phyloP scores from a whole-genome alignment of 2,797 vertebrate species.

The Acipenser oxyrinchus region DNA sequence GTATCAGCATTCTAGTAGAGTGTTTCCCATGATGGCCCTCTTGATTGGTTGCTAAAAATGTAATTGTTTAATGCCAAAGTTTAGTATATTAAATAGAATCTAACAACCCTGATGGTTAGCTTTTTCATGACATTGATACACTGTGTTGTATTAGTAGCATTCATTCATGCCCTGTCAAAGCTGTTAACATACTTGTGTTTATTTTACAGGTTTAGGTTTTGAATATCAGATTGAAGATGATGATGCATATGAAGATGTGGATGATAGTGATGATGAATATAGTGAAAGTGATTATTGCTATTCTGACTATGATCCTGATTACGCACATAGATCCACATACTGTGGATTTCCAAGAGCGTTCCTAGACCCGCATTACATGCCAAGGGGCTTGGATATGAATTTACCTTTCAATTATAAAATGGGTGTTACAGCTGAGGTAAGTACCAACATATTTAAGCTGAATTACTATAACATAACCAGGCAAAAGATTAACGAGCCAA shows the following conservation, averaged over 20 bases:
- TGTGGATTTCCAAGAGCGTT: constrained; percentile 15
- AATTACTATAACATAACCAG: not conserved
- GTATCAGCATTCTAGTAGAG: no score
- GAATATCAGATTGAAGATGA: not conserved
- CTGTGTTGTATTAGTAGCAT: no score
- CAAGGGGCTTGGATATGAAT: not conserved
- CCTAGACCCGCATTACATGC: not conserved
- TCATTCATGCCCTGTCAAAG: no score
- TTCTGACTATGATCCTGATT: not conserved
- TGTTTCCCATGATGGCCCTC: no score
- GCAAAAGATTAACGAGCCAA: no score
- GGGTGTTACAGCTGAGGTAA: constrained; percentile 7
- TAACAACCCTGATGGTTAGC: no score
- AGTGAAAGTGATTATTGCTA: not conserved
- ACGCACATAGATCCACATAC: not conserved
- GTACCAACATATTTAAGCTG: not conserved
- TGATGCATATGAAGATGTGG: constrained; percentile 1
- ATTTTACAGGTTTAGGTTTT: constrained; percentile 11
- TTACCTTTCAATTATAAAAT: not conserved
- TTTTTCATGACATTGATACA: no score
- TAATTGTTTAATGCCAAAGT: no score
- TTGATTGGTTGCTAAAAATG: no score
- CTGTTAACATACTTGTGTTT: not conserved
- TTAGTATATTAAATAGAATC: no score
- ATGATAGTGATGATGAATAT: constrained; percentile 10